These are phyloP conservation scores for Hyphantria cunea DNA, from an alignment of 1,140 invertebrate genomes.

Conservation along the genomic window DNA sequence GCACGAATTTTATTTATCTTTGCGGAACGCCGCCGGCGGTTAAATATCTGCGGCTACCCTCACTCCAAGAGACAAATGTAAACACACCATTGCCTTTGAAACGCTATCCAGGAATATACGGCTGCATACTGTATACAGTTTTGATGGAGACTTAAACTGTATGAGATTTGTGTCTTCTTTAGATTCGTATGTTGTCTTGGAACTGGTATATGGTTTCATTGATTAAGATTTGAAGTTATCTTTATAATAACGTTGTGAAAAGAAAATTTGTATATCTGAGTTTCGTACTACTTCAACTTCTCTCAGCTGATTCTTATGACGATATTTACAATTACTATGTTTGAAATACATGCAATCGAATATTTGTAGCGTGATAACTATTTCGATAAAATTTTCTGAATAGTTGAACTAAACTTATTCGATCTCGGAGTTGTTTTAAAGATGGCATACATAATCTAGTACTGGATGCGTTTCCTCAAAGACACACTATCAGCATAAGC, in stretches of 20 bases:
- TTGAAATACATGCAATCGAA: no score
- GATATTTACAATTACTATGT: no score
- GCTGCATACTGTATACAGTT: constrained; percentile 38
- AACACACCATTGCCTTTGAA: constrained; percentile 68
- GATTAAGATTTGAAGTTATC: no score
- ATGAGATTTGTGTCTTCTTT: constrained; percentile 17
- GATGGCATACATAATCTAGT: constrained; percentile 42
- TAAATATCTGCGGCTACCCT: constrained; percentile 66
- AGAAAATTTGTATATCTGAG: no score
- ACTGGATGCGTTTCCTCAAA: constrained; percentile 45
- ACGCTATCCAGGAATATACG: constrained; percentile 44
- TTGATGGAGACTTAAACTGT: constrained; percentile 33
- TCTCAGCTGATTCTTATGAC: no score
- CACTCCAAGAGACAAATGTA: constrained; percentile 61
- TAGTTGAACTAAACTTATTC: constrained; percentile 36
- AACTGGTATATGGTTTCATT: no score
- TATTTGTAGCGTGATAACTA: no score
- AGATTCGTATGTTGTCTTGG: constrained; percentile 6
- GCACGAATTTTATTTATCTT: constrained; percentile 63
- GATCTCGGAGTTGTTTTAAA: constrained; percentile 35
- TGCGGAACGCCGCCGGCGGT: constrained; percentile 55
- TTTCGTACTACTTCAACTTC: no score
- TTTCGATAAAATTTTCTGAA: constrained; percentile 10
- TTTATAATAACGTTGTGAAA: background rate
- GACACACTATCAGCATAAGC: constrained; percentile 48